Evolutionary conservation across 2,888 invertebrate genomes (phyloP), one percentile per base, ranked within the genome.

Genomic region (Drymonia ruficornis): DNA sequence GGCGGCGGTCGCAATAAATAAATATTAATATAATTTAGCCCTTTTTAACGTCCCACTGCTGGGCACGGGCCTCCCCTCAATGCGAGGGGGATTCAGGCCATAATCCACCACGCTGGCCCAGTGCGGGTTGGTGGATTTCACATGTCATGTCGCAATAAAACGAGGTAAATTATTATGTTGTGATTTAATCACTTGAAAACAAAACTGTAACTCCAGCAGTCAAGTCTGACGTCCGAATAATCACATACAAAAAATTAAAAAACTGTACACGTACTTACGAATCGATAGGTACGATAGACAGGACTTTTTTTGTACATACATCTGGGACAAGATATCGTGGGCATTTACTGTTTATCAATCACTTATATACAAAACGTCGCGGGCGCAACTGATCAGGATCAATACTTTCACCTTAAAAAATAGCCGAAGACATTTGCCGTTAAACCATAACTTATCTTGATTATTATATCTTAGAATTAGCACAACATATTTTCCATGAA

Each of bases 181-280:
- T 90, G 91, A 91, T 90, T 90, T 89, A 90, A 91, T 91, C 91
- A 91, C 67, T 80, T 80, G 73, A 81, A 84, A 87, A 83, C 80
- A 78, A 80, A 76, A 78, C 75, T 73, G 78, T 79, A 74, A n/a
- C n/a, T 78, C 67, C 70, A 71, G 67, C 71, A 81, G 78, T 77
- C 70, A 55, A 59, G 53, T 55, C 53, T 53, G 53, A 63, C 57
- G 53, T 61, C 54, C 52, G 64, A 62, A 59, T 53, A 56, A 67
- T 58, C 49, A 59, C 70, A 76, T 72, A 81, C 80, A 73, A 82
- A 83, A 83, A 74, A 55, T 75, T 83, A 81, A 72, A 81, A 83
- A 78, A 76, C 64, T 64, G 63, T 74, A 74, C 16, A 74, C 70
- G 71, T 72, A 70, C 56, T 57, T 59, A 62, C 57, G 55, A 49